Evolutionary conservation across 2,797 vertebrate genomes (phyloP), one percentile per base, ranked within the genome.

Genomic region (Molossus molossus): DNA sequence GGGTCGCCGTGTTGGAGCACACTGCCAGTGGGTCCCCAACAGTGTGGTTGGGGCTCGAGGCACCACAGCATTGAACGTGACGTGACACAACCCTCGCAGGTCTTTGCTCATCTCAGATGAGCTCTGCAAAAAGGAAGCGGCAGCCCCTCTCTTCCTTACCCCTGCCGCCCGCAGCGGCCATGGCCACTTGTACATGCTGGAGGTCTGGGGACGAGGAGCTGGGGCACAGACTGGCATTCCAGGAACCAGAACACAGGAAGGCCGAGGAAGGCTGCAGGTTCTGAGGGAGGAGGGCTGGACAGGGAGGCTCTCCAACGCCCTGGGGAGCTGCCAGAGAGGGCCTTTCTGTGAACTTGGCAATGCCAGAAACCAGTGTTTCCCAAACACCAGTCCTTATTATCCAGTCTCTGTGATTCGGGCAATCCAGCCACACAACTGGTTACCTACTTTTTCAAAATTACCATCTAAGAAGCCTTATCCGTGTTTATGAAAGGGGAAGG

Each of bases 111-210:
- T 55, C 57, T 50, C 82, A 15, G 64, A 45, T 23, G 2, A 7
- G 29, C 5, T 70, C 83, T 62, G 53, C 13, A 14, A 60, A 27
- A 15, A 70, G 83, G 40, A 37, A 70, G 80, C 4, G 0, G 17
- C 53, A 9, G 21, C 23, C 55, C 40, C 57, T 5, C 11, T 3
- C 50, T 1, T 0, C 1, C 0, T 0, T 1, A 12, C 73, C 6
- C 3, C 12, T 1, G 2, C 21, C 29, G 11, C 15, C 73, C 11
- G 3, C 9, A 3, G 55, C 4, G 1, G 20, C 45, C 45, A n/a
- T 45, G 9, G 13, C 33, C 33, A 14, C 20, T 4, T 8, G 33
- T 12, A 10, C 17, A 2, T 0, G 21, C 25, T 10, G 57, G 18
- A 81, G 23, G 20, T 55, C 14, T 73, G 21, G 65, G 85, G 58